These are phyloP conservation scores for Amphiprion clarkii DNA, from an alignment of 2,797 vertebrate genomes.

Conservation along the genomic window DNA sequence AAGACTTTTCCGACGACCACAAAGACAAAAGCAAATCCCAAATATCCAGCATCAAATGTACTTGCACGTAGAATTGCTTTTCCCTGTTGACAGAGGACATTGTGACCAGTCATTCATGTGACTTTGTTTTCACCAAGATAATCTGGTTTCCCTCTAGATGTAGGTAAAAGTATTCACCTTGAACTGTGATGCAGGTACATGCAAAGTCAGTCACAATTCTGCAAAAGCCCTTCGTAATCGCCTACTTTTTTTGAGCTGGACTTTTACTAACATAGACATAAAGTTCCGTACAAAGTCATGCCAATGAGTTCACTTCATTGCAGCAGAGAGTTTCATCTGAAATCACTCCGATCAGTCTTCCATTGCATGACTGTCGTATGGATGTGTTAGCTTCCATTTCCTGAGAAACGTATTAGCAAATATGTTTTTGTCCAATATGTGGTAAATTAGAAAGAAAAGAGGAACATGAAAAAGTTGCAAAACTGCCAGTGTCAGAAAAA, in stretches of 20 bases:
- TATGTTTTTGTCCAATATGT: neutral
- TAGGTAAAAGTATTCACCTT: neutral
- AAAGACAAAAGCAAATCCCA: too few species aligned
- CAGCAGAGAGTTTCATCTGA: neutral
- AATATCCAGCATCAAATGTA: too few species aligned
- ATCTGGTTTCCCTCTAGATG: too few species aligned
- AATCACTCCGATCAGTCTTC: too few species aligned
- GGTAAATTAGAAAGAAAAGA: conserved; percentile 33
- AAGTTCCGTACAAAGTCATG: neutral
- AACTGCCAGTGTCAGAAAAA: conserved; percentile 44
- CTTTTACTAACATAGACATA: neutral
- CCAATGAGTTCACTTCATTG: neutral
- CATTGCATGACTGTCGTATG: neutral
- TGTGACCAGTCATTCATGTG: too few species aligned
- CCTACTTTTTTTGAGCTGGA: neutral
- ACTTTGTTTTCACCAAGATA: too few species aligned
- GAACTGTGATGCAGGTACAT: neutral
- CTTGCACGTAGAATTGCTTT: too few species aligned
- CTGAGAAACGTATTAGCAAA: conserved; percentile 34
- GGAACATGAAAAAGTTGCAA: conserved; percentile 47
- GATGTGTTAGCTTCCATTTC: conserved; percentile 14
- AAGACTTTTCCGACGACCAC: too few species aligned
- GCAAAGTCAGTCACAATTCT: neutral
- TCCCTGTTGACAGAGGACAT: too few species aligned
- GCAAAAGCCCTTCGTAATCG: neutral